Evolutionary conservation across 2,888 invertebrate species (phyloP).

Genomic region (Scaptodrosophila latifasciaeformis): DNA sequence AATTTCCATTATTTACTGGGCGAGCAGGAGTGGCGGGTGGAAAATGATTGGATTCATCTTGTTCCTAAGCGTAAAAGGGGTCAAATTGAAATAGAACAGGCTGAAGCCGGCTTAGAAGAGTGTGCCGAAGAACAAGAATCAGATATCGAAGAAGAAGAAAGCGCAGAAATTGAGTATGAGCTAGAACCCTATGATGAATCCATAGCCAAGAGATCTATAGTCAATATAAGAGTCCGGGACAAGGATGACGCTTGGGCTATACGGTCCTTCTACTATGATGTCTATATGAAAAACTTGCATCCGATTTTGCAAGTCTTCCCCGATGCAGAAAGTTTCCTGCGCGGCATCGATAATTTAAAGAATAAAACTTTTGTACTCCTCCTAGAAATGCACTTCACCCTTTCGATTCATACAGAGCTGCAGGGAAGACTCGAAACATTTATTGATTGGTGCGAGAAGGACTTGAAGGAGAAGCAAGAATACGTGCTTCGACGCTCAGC

Average conservation of each 20-base stretch:
- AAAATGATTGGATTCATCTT: constrained; percentile 73
- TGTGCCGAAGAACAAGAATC: constrained; percentile 26
- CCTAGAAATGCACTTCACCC: constrained; percentile 71
- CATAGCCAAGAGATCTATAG: constrained; percentile 60
- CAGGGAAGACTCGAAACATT: constrained; percentile 65
- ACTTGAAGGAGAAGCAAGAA: constrained; percentile 63
- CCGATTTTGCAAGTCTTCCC: constrained; percentile 68
- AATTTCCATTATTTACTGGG: constrained; percentile 74
- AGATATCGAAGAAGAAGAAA: constrained; percentile 36
- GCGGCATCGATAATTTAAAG: constrained; percentile 68
- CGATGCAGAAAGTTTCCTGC: constrained; percentile 58
- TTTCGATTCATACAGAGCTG: constrained; percentile 69
- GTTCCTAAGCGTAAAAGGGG: constrained; percentile 35
- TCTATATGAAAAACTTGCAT: constrained; percentile 64
- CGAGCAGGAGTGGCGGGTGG: constrained; percentile 70
- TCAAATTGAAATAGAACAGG: constrained; percentile 38
- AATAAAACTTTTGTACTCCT: constrained; percentile 69
- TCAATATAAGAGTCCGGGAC: constrained; percentile 69
- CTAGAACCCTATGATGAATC: constrained; percentile 70
- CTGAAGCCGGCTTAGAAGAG: constrained; percentile 32
- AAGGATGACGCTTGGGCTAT: constrained; percentile 73
- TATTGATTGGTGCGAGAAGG: constrained; percentile 64
- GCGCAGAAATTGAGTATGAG: constrained; percentile 38
- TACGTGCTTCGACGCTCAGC: constrained; percentile 69
- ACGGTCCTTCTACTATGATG: constrained; percentile 70